Evolutionary conservation across 2,113 vertebrate genomes (phyloP).

Genomic region (Labeo catla): DNA sequence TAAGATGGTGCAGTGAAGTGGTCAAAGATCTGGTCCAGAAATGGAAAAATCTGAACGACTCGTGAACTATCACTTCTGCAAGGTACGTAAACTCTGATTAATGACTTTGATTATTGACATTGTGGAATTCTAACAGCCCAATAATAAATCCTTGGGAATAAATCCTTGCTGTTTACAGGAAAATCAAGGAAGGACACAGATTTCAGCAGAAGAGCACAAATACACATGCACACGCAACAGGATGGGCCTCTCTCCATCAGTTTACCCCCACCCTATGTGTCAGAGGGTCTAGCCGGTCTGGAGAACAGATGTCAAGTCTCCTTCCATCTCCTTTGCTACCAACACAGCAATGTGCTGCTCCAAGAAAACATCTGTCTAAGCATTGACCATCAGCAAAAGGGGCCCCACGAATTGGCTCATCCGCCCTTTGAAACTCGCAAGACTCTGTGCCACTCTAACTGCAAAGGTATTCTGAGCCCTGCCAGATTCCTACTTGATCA

Average conservation of each 20-base stretch:
- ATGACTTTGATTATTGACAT: background rate
- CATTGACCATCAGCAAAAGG: conserved; percentile 61
- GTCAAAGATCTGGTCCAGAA: background rate
- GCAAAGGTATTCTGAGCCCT: conserved; percentile 71
- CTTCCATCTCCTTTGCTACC: conserved; percentile 56
- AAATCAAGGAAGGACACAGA: background rate
- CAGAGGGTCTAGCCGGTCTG: conserved; percentile 56
- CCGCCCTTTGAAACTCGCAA: conserved; percentile 74
- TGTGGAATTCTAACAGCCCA: background rate
- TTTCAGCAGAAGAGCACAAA: conserved; percentile 30
- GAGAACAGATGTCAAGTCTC: conserved; percentile 58
- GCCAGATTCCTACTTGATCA: conserved; percentile 39
- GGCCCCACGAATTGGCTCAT: conserved; percentile 68
- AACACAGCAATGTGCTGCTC: conserved; percentile 66
- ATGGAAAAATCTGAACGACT: background rate
- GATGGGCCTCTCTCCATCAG: conserved; percentile 23
- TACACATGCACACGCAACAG: conserved; percentile 21
- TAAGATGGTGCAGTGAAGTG: background rate
- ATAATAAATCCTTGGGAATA: background rate
- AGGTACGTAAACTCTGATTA: background rate
- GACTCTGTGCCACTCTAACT: conserved; percentile 71
- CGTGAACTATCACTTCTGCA: background rate
- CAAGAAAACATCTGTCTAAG: conserved; percentile 72
- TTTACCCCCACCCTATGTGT: background rate
- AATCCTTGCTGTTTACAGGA: conserved; percentile 10